These are phyloP conservation scores for Pterobdella sp. DNA, from an alignment of 2,888 invertebrate species.

Conservation along the genomic window DNA sequence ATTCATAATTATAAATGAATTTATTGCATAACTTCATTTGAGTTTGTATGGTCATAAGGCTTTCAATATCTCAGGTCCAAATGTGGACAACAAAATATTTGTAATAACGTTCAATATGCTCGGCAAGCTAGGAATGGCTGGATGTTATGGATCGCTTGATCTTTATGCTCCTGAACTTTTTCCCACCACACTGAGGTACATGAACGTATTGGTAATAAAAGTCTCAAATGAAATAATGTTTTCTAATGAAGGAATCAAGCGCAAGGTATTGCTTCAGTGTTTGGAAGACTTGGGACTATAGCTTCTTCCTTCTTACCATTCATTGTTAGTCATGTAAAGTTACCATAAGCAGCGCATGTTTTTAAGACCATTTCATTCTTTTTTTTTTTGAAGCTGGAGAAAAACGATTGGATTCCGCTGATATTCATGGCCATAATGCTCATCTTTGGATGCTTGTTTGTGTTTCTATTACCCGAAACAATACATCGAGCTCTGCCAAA, in stretches of 20 bases:
- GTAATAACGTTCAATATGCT: slow-evolving; percentile 38
- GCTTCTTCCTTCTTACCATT: slow-evolving; percentile 45
- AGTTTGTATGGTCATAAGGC: too few species aligned
- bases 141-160: slow-evolving; percentile 46
- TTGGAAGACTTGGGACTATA: slow-evolving; percentile 47
- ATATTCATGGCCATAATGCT: slow-evolving; percentile 38
- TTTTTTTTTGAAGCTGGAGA: slow-evolving; percentile 18
- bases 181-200: slow-evolving; percentile 26
- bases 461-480: slow-evolving; percentile 40
- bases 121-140: slow-evolving; percentile 49
- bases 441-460: slow-evolving; percentile 37
- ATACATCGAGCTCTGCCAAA: slow-evolving; percentile 40
- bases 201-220: too few species aligned
- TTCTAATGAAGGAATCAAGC: slow-evolving; percentile 47
- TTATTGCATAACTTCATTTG: too few species aligned
- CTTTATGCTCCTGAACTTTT: slow-evolving; percentile 48
- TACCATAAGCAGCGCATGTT: too few species aligned
- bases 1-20: too few species aligned
- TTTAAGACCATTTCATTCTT: background rate
- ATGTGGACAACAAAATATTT: slow-evolving; percentile 20
- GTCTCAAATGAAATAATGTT: too few species aligned
- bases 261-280: slow-evolving; percentile 46
- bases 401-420: slow-evolving; percentile 37
- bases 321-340: too few species aligned
- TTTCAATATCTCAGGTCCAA: too few species aligned